Evolutionary conservation across 2,113 vertebrate genomes (phyloP), one percentile per base, ranked within the genome.

Genomic region (Platycercus adscitus): DNA sequence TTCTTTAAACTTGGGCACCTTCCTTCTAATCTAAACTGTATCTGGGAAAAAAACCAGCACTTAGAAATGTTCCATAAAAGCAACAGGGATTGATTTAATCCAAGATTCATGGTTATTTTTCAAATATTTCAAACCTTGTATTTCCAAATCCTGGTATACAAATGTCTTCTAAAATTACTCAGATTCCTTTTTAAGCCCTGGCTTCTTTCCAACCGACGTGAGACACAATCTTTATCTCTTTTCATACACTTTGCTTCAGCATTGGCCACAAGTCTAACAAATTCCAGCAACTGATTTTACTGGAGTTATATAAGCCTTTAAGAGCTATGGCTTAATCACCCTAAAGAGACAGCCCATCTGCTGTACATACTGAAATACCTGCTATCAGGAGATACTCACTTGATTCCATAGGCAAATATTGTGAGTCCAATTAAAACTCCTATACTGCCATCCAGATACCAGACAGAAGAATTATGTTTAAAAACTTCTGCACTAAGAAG

Each of bases 401-500:
- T 99, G 96, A 99, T 91, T 83, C 99, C 99, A 39, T 99, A 99
- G 80, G 98, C 98, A 96, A 99, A 98, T 97, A 99, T 99, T 98
- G 99, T 98, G 69, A 99, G 98, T 93, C 99, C 99, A 19, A 99
- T 99, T 87, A 99, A 95, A 90, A 99, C 98, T 9, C 99, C 99
- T 21, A 98, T 98, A 96, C 98, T 98, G 89, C 99, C 99, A 33
- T 99, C 99, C 96, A 99, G 98, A 95, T 97, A 99, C 99, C 99
- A 99, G 93, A 99, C 98, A 7, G 97, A 95, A 14, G 99, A 86
- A 44, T 99, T 97, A 73, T 99, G 98, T 96, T 99, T 99, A 96
- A 98, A 99, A 69, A 99, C 99, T 89, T 99, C 99, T 0, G 99
- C 99, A 0, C 99, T 99, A 78, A 99, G 98, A 19, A 99, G 98